Percentiles rank a stretch among this genome's conserved stretches.
phyloP scores from a whole-genome alignment of 53 echinoderm and acorn worm genomes.

The Echinometra lucunter region DNA sequence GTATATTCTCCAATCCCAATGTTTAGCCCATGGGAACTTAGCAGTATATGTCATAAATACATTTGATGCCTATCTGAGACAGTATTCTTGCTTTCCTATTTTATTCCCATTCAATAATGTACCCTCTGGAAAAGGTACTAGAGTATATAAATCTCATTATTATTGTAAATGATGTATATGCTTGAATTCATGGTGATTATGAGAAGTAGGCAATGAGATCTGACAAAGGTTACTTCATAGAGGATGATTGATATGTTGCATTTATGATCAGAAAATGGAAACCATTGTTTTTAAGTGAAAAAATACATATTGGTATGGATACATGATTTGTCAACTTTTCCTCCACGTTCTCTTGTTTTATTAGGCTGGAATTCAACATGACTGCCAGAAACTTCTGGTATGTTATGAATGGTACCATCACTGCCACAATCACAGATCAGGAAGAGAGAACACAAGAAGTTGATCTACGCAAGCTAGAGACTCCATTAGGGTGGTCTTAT shows the following conservation, averaged over 20 bases:
- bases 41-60: neutral
- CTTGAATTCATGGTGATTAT: neutral
- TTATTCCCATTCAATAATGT: neutral
- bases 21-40: neutral
- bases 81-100: neutral
- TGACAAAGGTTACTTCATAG: no score
- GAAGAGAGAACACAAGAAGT: neutral
- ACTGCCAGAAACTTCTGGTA: conserved; percentile 37
- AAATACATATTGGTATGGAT: neutral
- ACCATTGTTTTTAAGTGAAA: no score
- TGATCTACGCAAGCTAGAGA: neutral
- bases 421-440: neutral
- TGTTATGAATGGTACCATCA: neutral
- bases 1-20: neutral
- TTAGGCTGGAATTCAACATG: conserved; percentile 48
- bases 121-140: no score
- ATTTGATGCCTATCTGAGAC: neutral
- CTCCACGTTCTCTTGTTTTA: neutral
- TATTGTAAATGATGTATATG: no score
- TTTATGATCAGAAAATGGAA: no score
- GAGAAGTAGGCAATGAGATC: neutral
- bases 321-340: neutral
- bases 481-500: conserved; percentile 81
- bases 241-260: no score
- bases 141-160: no score